Evolutionary conservation across 1,140 invertebrate genomes (phyloP), one percentile per base, ranked within the genome.

Genomic region (Onthophagus taurus): DNA sequence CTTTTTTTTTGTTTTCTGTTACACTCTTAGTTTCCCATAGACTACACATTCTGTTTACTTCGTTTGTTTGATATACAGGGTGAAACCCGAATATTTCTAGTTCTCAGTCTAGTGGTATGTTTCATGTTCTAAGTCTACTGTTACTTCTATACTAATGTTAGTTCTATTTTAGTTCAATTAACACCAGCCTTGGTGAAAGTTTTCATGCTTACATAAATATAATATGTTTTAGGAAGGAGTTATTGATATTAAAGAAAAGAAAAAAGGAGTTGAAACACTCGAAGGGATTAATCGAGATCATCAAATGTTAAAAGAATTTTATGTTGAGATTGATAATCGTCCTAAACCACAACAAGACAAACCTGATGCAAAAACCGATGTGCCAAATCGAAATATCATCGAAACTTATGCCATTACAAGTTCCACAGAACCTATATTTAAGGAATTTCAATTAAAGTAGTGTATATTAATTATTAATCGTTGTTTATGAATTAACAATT

Each of bases 181-280:
- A n/a, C n/a, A n/a, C n/a, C n/a, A n/a, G n/a, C n/a, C n/a, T n/a
- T n/a, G n/a, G n/a, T n/a, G n/a, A n/a, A n/a, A n/a, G n/a, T n/a
- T n/a, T n/a, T n/a, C n/a, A n/a, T n/a, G n/a, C n/a, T n/a, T n/a
- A n/a, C n/a, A n/a, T n/a, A n/a, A n/a, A n/a, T n/a, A n/a, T n/a
- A n/a, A n/a, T n/a, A n/a, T 41, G 4, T 31, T 42, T 43, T 53
- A 72, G 64, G 69, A 78, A 53, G 77, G 76, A 4, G 63, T 83
- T 30, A 67, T 87, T 31, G 69, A 71, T 31, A 72, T 85, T 14
- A 76, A 78, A 47, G 80, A 84, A 65, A 63, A 81, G 20, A 77
- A 75, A 43, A 82, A 81, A 58, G 83, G 83, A 24, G 81, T 85
- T 21, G 79, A 82, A 60, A 81, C 78, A 44, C 77, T 89, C 23